Evolutionary conservation across 2,888 invertebrate species (phyloP).

Genomic region (Plebejus argus): DNA sequence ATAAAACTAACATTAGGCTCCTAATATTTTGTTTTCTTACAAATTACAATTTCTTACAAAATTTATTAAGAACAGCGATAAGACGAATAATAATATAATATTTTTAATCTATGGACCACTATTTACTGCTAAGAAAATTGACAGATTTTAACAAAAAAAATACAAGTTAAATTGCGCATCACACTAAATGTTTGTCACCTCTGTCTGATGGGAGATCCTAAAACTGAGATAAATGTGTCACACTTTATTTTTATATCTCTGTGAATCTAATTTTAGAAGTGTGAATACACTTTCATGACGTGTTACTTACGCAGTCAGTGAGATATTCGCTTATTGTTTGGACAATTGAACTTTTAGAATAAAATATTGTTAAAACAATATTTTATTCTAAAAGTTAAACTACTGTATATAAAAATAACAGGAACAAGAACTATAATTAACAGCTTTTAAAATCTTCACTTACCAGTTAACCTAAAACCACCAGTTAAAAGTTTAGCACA

Average conservation of each 20-base stretch:
- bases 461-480: background rate
- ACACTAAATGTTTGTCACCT: constrained; percentile 22
- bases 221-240: constrained; percentile 30
- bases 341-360: background rate
- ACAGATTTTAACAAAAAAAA: no score
- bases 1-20: no score
- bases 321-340: background rate
- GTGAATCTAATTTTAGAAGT: constrained; percentile 11
- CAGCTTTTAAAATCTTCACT: background rate
- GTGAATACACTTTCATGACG: constrained; percentile 13
- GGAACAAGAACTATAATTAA: background rate
- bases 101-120: no score
- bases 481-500: no score
- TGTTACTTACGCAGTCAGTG: background rate
- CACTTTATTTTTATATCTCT: constrained; percentile 7
- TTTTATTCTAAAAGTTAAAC: no score
- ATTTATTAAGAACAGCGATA: no score
- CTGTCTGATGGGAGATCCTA: constrained; percentile 31
- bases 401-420: background rate
- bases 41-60: no score
- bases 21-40: no score
- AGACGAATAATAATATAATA: no score
- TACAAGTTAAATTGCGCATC: background rate
- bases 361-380: no score
- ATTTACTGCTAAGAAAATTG: no score